A percentile compares a stretch with the other conserved stretches of the same genome.
Conservation (phyloP, 2,888 invertebrate species). For the Ichneumon xanthorius region DNA sequence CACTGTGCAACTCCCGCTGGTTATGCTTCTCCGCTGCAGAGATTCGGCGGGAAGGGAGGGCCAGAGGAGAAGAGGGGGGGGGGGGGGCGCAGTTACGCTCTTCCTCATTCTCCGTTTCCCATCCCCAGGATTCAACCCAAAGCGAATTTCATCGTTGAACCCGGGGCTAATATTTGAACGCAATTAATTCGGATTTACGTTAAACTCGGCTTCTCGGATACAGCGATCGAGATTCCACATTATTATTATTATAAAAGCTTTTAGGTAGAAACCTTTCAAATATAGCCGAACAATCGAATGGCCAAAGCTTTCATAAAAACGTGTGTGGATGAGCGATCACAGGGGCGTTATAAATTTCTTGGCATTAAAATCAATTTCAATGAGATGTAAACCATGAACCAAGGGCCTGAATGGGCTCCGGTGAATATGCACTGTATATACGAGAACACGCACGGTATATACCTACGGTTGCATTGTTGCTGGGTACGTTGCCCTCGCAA, state of each 20-base stretch:
- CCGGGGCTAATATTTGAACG: slow-evolving; percentile 80
- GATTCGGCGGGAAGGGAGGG: slow-evolving; percentile 70
- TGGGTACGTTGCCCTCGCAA: slow-evolving; percentile 73
- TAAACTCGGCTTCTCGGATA: slow-evolving; percentile 13
- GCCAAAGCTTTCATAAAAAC: slow-evolving; percentile 39
- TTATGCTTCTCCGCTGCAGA: slow-evolving; percentile 71
- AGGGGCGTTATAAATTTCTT: slow-evolving; percentile 54
- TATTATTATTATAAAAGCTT: slow-evolving; percentile 4
- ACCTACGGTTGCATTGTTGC: slow-evolving; percentile 71
- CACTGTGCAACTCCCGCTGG: slow-evolving; percentile 37
- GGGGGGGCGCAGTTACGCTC: slow-evolving; percentile 72
- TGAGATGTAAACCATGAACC: slow-evolving; percentile 56
- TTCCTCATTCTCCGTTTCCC: slow-evolving; percentile 34
- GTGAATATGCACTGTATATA: slow-evolving; percentile 23
- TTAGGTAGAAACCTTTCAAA: not conserved
- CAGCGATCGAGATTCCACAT: slow-evolving; percentile 39
- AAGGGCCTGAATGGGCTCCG: slow-evolving; percentile 9
- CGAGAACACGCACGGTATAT: slow-evolving; percentile 23
- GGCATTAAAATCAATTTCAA: slow-evolving; percentile 70
- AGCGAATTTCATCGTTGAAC: slow-evolving; percentile 40
- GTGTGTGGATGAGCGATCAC: slow-evolving; percentile 21
- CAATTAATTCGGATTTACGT: slow-evolving; percentile 77
- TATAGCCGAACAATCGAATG: not conserved
- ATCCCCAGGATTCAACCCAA: slow-evolving; percentile 30
- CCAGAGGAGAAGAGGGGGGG: slow-evolving; percentile 3